phyloP scores from a whole-genome alignment of 2,113 vertebrate species.

The Galeopterus variegatus region DNA sequence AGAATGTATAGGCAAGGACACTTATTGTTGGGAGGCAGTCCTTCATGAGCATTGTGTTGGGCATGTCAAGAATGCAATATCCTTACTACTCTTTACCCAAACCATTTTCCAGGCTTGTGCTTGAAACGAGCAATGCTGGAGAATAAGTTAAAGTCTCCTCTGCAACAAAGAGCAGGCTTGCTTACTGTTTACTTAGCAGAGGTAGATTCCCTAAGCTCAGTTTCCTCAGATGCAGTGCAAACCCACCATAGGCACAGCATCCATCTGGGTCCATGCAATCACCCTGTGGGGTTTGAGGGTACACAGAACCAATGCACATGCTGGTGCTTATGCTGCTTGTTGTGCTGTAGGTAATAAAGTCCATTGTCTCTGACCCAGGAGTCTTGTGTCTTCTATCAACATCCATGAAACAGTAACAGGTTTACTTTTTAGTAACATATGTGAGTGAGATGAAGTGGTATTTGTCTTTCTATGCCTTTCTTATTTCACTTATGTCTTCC shows the following conservation, averaged over 20 bases:
- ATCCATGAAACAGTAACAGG: not conserved
- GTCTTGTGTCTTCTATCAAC: not conserved
- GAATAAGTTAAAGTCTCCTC: not conserved
- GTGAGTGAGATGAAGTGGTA: too few relatives aligned
- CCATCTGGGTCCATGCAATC: not conserved
- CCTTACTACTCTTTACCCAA: not conserved
- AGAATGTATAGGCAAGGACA: not conserved
- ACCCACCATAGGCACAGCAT: not conserved
- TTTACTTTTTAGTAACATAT: not conserved
- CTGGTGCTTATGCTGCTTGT: not conserved
- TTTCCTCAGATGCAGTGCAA: not conserved
- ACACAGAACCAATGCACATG: fast-evolving
- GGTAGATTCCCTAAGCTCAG: not conserved
- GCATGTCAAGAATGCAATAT: not conserved
- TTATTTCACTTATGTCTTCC: too few relatives aligned
- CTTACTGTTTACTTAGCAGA: not conserved
- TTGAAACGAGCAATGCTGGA: not conserved
- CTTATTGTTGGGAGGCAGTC: not conserved
- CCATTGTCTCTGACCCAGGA: not conserved
- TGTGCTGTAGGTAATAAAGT: not conserved
- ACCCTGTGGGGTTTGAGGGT: not conserved
- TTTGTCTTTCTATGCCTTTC: too few relatives aligned
- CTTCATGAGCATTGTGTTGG: not conserved
- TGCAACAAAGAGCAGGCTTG: not conserved
- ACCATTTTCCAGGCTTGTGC: not conserved